A percentile compares a stretch with the other conserved stretches of the same genome.
Conservation (phyloP, 2,888 invertebrate genomes). For the Geotrupes spiniger region DNA sequence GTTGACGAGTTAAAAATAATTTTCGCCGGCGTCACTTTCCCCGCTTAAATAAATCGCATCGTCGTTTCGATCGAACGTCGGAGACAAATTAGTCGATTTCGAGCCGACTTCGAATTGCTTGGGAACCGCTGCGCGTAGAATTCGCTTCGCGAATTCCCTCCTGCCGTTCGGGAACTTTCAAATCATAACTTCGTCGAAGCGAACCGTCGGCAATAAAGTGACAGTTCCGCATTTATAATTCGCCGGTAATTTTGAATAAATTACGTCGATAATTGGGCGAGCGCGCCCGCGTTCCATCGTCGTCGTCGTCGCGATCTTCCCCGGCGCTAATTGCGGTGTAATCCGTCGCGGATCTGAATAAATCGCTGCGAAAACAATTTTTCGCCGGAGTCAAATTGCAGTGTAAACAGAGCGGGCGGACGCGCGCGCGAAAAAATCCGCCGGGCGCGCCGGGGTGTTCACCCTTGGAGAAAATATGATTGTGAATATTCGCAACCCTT, state of each 20-base stretch:
- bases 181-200: slow-evolving; percentile 29
- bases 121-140: slow-evolving; percentile 18
- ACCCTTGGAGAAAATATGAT: slow-evolving; percentile 47
- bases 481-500: slow-evolving; percentile 46
- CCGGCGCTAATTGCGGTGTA: background rate
- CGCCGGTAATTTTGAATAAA: slow-evolving; percentile 30
- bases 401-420: slow-evolving; percentile 25
- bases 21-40: background rate
- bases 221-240: slow-evolving; percentile 32
- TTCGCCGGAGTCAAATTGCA: background rate
- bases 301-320: no score
- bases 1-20: no score
- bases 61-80: no score
- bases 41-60: background rate
- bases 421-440: slow-evolving; percentile 40
- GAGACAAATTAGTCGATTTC: no score
- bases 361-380: slow-evolving; percentile 3
- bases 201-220: slow-evolving; percentile 29
- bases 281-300: no score
- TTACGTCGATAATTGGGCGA: slow-evolving; percentile 28
- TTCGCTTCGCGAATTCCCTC: slow-evolving; percentile 22
- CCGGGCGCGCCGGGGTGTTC: slow-evolving; percentile 37
- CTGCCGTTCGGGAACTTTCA: slow-evolving; percentile 27
- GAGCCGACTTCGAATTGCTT: background rate
- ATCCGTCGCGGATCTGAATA: background rate